Evolutionary conservation across 2,888 invertebrate genomes (phyloP), one percentile per base, ranked within the genome.

Genomic region (Plebejus argus): DNA sequence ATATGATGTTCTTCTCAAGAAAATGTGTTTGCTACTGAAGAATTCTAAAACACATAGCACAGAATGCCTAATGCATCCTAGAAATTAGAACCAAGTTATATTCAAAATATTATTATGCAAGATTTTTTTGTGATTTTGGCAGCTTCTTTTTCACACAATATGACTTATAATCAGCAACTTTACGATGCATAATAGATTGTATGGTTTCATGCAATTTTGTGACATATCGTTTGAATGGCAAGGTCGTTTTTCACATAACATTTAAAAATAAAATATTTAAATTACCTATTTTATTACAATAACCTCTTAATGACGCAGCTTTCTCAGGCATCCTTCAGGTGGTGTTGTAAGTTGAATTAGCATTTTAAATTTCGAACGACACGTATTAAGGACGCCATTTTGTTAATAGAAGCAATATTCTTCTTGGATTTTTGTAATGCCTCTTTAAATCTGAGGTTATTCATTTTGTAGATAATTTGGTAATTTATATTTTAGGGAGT

Each of bases 301-400:
- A 28, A 66, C 23, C 12, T 66, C 28, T 66, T 66, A 66, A 28
- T 66, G 61, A 66, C 23, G 61, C 28, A 66, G 61, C 61, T 66
- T 66, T 66, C 61, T 66, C 61, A 66, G 61, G 61, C 61, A 66
- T 66, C 61, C 61, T 66, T 66, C 61, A 66, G 58, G 61, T 66
- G 15, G 15, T 66, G 61, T 10, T 66, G 61, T 28, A 66, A 66
- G 23, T 66, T 10, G 10, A n/a, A 66, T 66, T 66, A 28, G 61
- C 61, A 66, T 66, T 66, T 66, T 28, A 66, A 66, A 28, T 66
- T 66, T 66, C 28, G 23, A 66, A 66, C 61, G 23, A 61, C 61
- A 61, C 23, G 20, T 10, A 12, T 58, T 58, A 58, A 10, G 10
- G 61, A 28, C 61, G 61, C 28, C 61, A 66, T 66, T 28, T 66